These are phyloP conservation scores for Cacatua alba DNA, from an alignment of 2,113 vertebrate species.

Conservation along the genomic window DNA sequence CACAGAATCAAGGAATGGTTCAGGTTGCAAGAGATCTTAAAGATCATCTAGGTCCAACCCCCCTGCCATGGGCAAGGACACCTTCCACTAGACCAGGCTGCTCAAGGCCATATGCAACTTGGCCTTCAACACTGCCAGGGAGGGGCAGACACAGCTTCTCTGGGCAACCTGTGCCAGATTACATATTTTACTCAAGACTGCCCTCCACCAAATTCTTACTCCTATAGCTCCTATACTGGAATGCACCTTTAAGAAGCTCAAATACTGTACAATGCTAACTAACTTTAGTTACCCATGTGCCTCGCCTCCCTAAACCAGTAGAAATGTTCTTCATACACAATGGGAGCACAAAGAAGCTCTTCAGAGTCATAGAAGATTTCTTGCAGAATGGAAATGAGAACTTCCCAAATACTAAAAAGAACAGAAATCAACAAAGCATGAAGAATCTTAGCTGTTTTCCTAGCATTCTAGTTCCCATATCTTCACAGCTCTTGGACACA, in stretches of 20 bases:
- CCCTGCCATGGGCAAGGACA: not conserved
- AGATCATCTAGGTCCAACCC: not conserved
- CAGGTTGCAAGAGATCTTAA: not conserved
- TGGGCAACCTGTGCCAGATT: not conserved
- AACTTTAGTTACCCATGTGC: not conserved
- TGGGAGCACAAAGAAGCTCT: not conserved
- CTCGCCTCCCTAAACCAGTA: not conserved
- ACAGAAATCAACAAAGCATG: not conserved
- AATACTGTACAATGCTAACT: not conserved
- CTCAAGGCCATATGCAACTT: not conserved
- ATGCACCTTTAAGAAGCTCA: not conserved
- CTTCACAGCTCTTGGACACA: not conserved
- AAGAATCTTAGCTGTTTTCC: not conserved
- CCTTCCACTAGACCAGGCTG: not conserved
- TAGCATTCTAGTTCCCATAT: not conserved
- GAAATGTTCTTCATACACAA: not conserved
- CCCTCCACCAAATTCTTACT: not conserved
- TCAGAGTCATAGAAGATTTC: not conserved
- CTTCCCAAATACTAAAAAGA: not conserved
- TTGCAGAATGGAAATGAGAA: not conserved
- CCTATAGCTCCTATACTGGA: not conserved
- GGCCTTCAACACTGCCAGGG: not conserved
- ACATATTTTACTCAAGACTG: not conserved
- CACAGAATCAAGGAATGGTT: not conserved
- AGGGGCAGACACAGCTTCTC: not conserved